These are phyloP conservation scores for Drosophila neotestacea DNA, from an alignment of 2,888 invertebrate genomes.

Conservation along the genomic window DNA sequence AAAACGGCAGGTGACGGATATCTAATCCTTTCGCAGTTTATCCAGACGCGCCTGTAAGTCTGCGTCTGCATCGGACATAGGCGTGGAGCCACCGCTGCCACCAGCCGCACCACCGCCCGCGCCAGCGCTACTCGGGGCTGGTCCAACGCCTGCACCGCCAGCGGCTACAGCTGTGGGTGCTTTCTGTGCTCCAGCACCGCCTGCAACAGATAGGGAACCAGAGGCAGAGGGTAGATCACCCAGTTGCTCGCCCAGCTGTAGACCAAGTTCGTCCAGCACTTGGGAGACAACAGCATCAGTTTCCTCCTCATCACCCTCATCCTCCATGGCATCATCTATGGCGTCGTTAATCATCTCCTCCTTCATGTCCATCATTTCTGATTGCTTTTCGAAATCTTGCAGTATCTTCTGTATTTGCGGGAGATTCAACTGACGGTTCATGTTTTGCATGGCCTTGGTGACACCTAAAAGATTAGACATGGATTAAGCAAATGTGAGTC, in stretches of 20 bases:
- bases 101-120: conserved; percentile 83
- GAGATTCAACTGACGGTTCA: conserved; percentile 98
- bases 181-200: conserved; percentile 88
- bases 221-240: conserved; percentile 92
- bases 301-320: conserved; percentile 99
- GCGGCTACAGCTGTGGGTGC: conserved; percentile 87
- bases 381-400: conserved; percentile 99
- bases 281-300: conserved; percentile 98
- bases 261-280: conserved; percentile 98
- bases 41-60: conserved; percentile 98
- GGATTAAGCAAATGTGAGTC: conserved; percentile 10
- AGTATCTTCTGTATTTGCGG: conserved; percentile 99
- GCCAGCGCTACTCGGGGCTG: conserved; percentile 81
- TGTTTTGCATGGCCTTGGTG: conserved; percentile 98
- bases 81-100: conserved; percentile 85
- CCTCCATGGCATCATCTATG: conserved; percentile 99
- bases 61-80: conserved; percentile 95
- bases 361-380: conserved; percentile 99
- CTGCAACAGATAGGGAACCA: conserved; percentile 87
- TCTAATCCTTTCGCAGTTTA: conserved; percentile 89
- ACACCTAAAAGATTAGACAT: conserved; percentile 87
- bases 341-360: conserved; percentile 99
- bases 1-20: conserved; percentile 32
- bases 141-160: conserved; percentile 82
- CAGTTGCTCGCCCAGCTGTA: conserved; percentile 96